Evolutionary conservation across 2,888 invertebrate species (phyloP).

Genomic region (Cheilosia impressa): DNA sequence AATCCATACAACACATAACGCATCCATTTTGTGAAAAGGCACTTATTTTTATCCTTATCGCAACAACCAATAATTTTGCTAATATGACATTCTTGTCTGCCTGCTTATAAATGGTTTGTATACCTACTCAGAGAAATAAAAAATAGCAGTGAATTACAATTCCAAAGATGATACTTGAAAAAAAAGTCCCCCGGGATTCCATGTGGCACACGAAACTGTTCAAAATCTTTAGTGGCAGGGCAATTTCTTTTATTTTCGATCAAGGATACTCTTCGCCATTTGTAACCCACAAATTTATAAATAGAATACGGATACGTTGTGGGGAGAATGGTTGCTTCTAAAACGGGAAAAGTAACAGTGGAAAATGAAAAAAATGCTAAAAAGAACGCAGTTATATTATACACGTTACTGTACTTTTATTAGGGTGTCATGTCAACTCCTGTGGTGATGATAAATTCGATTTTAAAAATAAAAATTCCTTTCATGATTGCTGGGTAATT

Average conservation of each 20-base stretch:
- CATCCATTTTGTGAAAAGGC: conserved; percentile 61
- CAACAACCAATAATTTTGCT: conserved; percentile 72
- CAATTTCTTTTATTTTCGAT: conserved; percentile 73
- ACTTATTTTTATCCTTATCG: conserved; percentile 69
- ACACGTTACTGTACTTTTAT: conserved; percentile 58
- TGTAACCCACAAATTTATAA: conserved; percentile 34
- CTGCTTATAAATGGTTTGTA: conserved; percentile 36
- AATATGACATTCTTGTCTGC: conserved; percentile 71
- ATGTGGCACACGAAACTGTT: conserved; percentile 58
- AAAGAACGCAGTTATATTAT: conserved; percentile 39
- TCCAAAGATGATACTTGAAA: conserved; percentile 54
- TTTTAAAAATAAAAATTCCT: conserved; percentile 68
- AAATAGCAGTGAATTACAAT: conserved; percentile 68
- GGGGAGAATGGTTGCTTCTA: conserved; percentile 38
- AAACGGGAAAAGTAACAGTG: conserved; percentile 4
- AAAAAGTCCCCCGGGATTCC: conserved; percentile 54
- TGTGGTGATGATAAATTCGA: conserved; percentile 72
- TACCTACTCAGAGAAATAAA: conserved; percentile 24
- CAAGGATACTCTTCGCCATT: conserved; percentile 55
- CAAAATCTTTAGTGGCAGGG: conserved; percentile 71
- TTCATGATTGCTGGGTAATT: conserved; percentile 72
- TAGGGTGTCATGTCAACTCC: conserved; percentile 74
- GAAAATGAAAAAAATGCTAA: too few relatives aligned
- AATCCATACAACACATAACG: conserved; percentile 9
- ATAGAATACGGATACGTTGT: conserved; percentile 15